Base-by-base conservation (phyloP, 2,113 vertebrate species). In the Vanacampus margaritifer region DNA sequence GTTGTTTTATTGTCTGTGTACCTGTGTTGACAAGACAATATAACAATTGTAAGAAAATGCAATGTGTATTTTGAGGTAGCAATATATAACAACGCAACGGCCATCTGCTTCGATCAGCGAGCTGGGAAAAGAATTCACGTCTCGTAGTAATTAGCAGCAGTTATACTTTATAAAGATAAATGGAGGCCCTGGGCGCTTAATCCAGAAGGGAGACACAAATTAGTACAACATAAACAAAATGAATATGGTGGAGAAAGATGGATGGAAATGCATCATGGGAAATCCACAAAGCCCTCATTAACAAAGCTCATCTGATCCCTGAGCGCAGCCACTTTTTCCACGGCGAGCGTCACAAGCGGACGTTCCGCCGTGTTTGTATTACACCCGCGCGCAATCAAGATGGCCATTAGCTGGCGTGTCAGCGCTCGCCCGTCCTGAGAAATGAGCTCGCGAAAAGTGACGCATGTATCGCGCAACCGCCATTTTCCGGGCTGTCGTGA, bases 401-500 rank as follows among this genome's bases (percentile, higher is more conserved):
- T 43, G 13, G 57, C 62, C n/a, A 67, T 75, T 72, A 72, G 36
- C 64, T 45, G n/a, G n/a, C 45, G 78, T 65, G 69, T 60, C 73
- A 58, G 63, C 8, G 8, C 61, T 67, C 64, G 17, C 45, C 66
- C 13, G 39, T 11, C 3, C 36, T 43, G 53, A 37, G 36, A 64
- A 72, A 23, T n/a, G 58, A 69, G 58, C 76, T 57, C 23, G 6
- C 12, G 59, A 72, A 77, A 77, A 76, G 74, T 73, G 67, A 70
- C 45, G 37, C 78, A 70, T 60, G 63, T 65, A 69, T 37, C 71
- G 72, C 39, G 14, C 51, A 48, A 21, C 39, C 32, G 14, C 60
- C 43, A 32, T 19, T 46, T 78, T 71, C 68, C 62, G 45, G n/a
- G 36, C 64, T 4, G 60, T 16, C 66, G 61, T 72, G 66, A 67